Evolutionary conservation across 2,888 invertebrate species (phyloP).

Genomic region (Eristalis arbustorum): DNA sequence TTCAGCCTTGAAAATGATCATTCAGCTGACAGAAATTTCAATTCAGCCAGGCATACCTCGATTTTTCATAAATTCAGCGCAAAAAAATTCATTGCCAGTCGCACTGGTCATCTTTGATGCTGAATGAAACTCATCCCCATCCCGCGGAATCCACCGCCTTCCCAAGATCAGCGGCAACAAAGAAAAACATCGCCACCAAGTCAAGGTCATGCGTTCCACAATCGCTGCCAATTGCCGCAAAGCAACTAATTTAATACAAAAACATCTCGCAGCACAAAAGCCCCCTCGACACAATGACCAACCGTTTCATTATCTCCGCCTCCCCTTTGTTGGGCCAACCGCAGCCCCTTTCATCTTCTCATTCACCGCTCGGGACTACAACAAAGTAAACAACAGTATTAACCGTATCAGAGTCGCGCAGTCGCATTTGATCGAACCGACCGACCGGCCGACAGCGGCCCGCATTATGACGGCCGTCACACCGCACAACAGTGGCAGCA

Average conservation of each 20-base stretch:
- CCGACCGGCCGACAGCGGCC: constrained; percentile 6
- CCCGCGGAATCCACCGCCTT: too few species aligned
- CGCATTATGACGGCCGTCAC: constrained; percentile 54
- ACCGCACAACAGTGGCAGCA: constrained; percentile 12
- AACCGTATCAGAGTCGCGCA: constrained; percentile 68
- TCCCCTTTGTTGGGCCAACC: constrained; percentile 58
- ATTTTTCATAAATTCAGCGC: too few species aligned
- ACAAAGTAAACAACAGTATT: constrained; percentile 70
- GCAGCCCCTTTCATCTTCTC: constrained; percentile 57
- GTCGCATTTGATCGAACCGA: constrained; percentile 62
- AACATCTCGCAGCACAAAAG: constrained; percentile 53
- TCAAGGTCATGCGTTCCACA: constrained; percentile 42
- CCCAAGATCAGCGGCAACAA: neutral
- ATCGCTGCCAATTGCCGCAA: constrained; percentile 50
- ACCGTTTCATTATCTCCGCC: constrained; percentile 62
- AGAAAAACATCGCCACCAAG: neutral
- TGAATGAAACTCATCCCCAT: neutral
- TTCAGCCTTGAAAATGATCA: too few species aligned
- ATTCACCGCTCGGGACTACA: constrained; percentile 60
- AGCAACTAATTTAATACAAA: constrained; percentile 62
- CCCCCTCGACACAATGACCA: constrained; percentile 44
- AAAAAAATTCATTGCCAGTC: too few species aligned
- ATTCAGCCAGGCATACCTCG: too few species aligned
- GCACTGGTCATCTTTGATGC: neutral
- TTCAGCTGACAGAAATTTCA: too few species aligned